Conservation (phyloP, 2,113 vertebrate species). For the Pseudois nayaur region DNA sequence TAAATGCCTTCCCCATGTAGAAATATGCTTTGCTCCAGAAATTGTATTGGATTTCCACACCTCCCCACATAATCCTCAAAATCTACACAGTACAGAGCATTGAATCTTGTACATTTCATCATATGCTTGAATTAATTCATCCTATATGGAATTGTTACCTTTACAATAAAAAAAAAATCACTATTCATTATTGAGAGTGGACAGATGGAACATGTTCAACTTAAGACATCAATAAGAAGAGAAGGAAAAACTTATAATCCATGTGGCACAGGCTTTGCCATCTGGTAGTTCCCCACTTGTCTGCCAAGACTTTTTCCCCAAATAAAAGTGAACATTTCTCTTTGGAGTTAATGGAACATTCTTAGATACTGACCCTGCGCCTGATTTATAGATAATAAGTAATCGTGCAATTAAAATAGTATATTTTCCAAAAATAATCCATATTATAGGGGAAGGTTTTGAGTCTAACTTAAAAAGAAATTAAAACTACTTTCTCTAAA, state of each 20-base stretch:
- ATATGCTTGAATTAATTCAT: slow-evolving; percentile 86
- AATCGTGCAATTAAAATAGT: slow-evolving; percentile 76
- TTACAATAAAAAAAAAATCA: slow-evolving; percentile 80
- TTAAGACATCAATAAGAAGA: slow-evolving; percentile 84
- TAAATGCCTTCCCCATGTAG: slow-evolving; percentile 34
- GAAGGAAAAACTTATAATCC: slow-evolving; percentile 76
- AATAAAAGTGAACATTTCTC: slow-evolving; percentile 82
- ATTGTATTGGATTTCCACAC: slow-evolving; percentile 72
- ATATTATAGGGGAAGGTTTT: slow-evolving; percentile 71
- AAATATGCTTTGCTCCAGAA: slow-evolving; percentile 63
- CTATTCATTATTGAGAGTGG: slow-evolving; percentile 83
- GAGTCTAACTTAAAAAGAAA: slow-evolving; percentile 66
- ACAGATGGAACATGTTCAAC: slow-evolving; percentile 85
- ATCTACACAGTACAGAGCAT: slow-evolving; percentile 7
- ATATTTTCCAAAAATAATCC: slow-evolving; percentile 74
- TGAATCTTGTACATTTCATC: slow-evolving; percentile 78
- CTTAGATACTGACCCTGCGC: slow-evolving; percentile 77
- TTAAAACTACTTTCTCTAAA: slow-evolving; percentile 75
- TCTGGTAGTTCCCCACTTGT: slow-evolving; percentile 81
- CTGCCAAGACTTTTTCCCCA: slow-evolving; percentile 82
- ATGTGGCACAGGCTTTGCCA: slow-evolving; percentile 82
- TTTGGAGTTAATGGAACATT: slow-evolving; percentile 81
- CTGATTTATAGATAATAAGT: slow-evolving; percentile 80
- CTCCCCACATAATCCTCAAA: slow-evolving; percentile 62
- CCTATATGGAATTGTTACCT: slow-evolving; percentile 85